Conservation (phyloP, 2,113 vertebrate species). For the Brachypodius melanocephalos region DNA sequence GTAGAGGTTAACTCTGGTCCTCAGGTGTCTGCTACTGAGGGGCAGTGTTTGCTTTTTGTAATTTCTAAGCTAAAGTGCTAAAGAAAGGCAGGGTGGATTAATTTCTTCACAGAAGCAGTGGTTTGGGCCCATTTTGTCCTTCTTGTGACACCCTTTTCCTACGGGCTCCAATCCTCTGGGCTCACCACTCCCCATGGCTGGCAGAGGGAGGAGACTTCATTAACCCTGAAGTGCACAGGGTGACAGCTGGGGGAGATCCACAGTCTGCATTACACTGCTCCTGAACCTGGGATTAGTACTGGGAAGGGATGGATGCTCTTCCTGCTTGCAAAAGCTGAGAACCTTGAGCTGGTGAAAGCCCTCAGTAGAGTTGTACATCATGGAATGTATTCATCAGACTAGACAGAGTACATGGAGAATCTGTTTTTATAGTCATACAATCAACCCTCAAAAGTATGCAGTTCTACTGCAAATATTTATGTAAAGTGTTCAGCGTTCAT, state of each 20-base stretch:
- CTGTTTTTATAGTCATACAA: background rate
- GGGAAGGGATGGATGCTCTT: background rate
- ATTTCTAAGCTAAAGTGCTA: background rate
- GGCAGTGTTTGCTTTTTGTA: background rate
- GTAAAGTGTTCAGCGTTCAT: background rate
- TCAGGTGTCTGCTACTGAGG: background rate
- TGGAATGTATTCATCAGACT: background rate
- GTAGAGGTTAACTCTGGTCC: background rate
- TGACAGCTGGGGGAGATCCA: background rate
- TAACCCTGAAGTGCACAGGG: background rate
- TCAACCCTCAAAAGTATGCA: background rate
- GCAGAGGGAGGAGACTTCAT: background rate
- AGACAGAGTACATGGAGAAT: background rate
- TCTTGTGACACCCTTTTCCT: background rate
- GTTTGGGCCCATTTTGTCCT: background rate
- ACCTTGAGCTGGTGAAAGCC: background rate
- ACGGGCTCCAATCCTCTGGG: fast-evolving
- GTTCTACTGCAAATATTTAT: background rate
- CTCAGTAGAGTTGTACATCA: background rate
- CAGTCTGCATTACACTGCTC: fast-evolving
- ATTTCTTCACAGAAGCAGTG: background rate
- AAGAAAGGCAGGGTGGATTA: background rate
- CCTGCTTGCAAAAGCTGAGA: background rate
- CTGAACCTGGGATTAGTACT: background rate
- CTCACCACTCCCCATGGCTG: background rate